Conservation (phyloP, 35 echinoderm and acorn worm species). For the Chiridota heheva region DNA sequence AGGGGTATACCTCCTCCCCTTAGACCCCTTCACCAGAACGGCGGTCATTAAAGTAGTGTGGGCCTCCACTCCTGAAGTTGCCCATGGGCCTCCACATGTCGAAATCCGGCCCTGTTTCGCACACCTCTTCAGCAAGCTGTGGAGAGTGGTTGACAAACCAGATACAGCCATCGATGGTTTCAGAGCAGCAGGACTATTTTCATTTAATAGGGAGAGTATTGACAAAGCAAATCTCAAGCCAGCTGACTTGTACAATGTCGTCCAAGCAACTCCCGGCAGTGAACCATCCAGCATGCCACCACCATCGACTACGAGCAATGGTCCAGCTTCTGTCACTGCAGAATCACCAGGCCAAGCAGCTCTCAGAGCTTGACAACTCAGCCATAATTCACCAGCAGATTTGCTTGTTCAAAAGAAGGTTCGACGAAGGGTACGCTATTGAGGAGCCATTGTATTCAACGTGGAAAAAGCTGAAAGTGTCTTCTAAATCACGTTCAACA, state of each 20-base stretch:
- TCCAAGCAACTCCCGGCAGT: background rate
- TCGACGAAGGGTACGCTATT: conserved; percentile 21
- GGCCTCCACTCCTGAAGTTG: too few relatives aligned
- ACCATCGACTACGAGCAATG: background rate
- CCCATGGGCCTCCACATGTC: too few relatives aligned
- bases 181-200: conserved; percentile 44
- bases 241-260: background rate
- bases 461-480: conserved; percentile 45
- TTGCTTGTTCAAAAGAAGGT: conserved; percentile 21
- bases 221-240: conserved; percentile 37
- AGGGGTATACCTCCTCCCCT: too few relatives aligned
- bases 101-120: too few relatives aligned
- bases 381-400: conserved; percentile 33
- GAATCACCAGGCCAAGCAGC: background rate
- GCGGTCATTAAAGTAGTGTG: too few relatives aligned
- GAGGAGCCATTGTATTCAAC: conserved; percentile 28
- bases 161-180: conserved; percentile 34
- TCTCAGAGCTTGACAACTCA: conserved; percentile 13
- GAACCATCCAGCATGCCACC: background rate
- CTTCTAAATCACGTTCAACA: too few relatives aligned
- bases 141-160: conserved; percentile 31
- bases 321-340: background rate
- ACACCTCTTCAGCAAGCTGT: conserved; percentile 47
- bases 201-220: conserved; percentile 31
- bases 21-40: too few relatives aligned